These are phyloP conservation scores for mouse (Mus musculus) DNA, from an alignment of 2,113 vertebrate species.

Conservation along the genomic window DNA sequence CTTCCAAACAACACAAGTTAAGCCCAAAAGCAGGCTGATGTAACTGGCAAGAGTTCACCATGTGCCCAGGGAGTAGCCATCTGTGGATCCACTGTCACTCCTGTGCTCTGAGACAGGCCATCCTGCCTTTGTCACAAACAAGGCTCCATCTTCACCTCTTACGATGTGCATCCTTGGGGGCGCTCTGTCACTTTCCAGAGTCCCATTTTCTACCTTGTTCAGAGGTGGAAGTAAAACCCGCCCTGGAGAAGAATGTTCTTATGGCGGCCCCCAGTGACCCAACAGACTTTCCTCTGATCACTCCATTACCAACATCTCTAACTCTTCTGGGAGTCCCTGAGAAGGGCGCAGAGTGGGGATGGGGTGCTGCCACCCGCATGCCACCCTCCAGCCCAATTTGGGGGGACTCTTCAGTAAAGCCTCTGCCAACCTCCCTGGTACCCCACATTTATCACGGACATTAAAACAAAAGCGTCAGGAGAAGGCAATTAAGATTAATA, in stretches of 20 bases:
- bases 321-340: neutral
- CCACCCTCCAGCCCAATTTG: neutral
- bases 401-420: neutral
- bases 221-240: neutral
- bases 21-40: neutral
- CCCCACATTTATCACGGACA: conserved; percentile 50
- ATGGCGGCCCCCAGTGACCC: neutral
- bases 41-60: neutral
- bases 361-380: neutral
- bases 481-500: conserved; percentile 67
- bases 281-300: neutral
- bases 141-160: neutral
- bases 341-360: neutral
- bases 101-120: neutral
- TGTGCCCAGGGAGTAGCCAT: neutral
- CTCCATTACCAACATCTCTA: neutral
- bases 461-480: conserved; percentile 59
- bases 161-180: neutral
- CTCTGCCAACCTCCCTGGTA: conserved; percentile 9
- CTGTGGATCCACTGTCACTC: neutral
- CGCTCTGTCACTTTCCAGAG: neutral
- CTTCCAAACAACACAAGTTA: fast-evolving
- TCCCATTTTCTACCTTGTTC: neutral
- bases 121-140: neutral
- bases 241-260: neutral